Percentiles rank a stretch among this genome's conserved stretches.
phyloP scores from a whole-genome alignment of 1,140 invertebrate genomes.

The Drosophila neocordata region DNA sequence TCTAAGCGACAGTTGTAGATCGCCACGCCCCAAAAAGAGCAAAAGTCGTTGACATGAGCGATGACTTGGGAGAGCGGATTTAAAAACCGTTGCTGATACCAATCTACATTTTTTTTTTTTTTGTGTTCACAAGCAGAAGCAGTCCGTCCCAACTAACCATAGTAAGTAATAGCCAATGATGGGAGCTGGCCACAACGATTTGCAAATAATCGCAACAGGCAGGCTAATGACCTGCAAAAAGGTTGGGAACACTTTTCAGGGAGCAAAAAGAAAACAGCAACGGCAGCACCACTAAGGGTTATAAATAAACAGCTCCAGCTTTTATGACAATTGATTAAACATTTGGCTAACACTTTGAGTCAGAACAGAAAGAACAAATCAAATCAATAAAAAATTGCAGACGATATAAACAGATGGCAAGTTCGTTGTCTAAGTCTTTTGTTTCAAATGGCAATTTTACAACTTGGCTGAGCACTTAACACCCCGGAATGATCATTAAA shows the following conservation, averaged over 20 bases:
- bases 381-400: slow-evolving; percentile 23
- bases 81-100: slow-evolving; percentile 42
- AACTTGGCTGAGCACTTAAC: slow-evolving; percentile 47
- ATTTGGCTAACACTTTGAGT: slow-evolving; percentile 39
- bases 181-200: slow-evolving; percentile 31
- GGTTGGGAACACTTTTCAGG: slow-evolving; percentile 34
- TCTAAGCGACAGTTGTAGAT: slow-evolving; percentile 63
- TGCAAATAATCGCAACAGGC: slow-evolving; percentile 57
- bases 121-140: slow-evolving; percentile 20
- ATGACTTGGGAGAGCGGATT: slow-evolving; percentile 28
- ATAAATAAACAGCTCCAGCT: slow-evolving; percentile 30
- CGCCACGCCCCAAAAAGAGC: slow-evolving; percentile 52
- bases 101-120: slow-evolving; percentile 17
- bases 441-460: slow-evolving; percentile 50
- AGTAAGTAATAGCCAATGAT: slow-evolving; percentile 22
- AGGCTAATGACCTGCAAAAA: slow-evolving; percentile 68
- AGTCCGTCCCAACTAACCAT: slow-evolving; percentile 12
- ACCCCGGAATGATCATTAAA: slow-evolving; percentile 50
- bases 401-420: slow-evolving; percentile 20
- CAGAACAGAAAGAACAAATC: slow-evolving; percentile 21
- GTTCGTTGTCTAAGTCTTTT: slow-evolving; percentile 70
- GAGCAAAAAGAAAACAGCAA: slow-evolving; percentile 4
- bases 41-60: slow-evolving; percentile 72
- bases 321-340: slow-evolving; percentile 28
- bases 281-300: not conserved